phyloP scores from a whole-genome alignment of 35 echinoderm and acorn worm genomes.

The Diadema setosum region DNA sequence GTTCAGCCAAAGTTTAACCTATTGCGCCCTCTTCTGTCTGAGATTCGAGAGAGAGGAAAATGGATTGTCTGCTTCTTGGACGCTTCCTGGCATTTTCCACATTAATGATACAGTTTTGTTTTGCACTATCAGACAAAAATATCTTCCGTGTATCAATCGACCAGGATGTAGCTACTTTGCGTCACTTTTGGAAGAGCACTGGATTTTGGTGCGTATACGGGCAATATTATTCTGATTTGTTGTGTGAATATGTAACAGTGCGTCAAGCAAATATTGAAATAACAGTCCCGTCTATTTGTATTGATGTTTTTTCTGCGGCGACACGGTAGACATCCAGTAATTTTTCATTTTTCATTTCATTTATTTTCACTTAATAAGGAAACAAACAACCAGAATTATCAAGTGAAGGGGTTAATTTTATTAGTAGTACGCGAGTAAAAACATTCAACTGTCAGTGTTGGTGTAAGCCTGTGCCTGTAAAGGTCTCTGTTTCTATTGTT shows the following conservation, averaged over 20 bases:
- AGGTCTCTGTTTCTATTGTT: no score
- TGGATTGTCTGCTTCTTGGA: not conserved
- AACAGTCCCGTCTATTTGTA: not conserved
- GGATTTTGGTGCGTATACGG: conserved; percentile 79
- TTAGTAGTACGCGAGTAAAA: no score
- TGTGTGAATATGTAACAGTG: not conserved
- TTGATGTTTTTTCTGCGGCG: not conserved
- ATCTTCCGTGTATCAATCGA: conserved; percentile 18
- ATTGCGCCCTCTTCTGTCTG: not conserved
- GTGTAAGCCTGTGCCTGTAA: no score
- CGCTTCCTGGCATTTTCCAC: not conserved
- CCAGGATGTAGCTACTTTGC: conserved; percentile 26
- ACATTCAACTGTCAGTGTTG: no score
- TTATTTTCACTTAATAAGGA: no score
- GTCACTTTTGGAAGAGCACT: conserved; percentile 93
- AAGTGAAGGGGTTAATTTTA: not conserved
- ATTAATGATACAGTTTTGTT: not conserved
- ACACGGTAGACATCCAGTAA: not conserved
- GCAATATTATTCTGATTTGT: not conserved
- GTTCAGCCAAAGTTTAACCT: no score
- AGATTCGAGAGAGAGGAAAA: not conserved
- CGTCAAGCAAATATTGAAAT: not conserved
- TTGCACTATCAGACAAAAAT: not conserved
- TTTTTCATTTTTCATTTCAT: no score
- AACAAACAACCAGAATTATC: not conserved